Percentiles rank a stretch among this genome's conserved stretches.
These are phyloP conservation scores for Stenoptilia bipunctidactyla DNA, from an alignment of 2,888 invertebrate species.

Conservation along the genomic window DNA sequence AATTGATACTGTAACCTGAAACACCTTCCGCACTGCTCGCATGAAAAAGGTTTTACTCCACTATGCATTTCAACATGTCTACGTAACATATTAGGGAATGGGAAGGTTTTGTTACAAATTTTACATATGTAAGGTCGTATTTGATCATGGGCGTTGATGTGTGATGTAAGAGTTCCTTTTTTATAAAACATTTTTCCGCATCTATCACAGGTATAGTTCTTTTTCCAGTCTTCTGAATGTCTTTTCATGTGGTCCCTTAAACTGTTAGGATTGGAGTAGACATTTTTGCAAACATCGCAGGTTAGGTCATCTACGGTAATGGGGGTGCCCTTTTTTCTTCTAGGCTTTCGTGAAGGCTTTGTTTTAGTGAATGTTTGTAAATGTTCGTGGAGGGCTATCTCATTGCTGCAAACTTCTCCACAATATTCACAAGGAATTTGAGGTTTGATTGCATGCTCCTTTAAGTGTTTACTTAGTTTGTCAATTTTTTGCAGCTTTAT, in stretches of 20 bases:
- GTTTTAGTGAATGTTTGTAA: background rate
- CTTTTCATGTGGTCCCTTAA: conserved; percentile 69
- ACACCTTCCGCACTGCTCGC: conserved; percentile 53
- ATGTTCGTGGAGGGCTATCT: conserved; percentile 1
- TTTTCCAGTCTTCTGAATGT: conserved; percentile 52
- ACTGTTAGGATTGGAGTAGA: conserved; percentile 10
- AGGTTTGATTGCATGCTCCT: conserved; percentile 4
- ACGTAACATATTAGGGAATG: conserved; percentile 53
- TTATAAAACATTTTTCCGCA: conserved; percentile 59
- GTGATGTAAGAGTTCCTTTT: conserved; percentile 54
- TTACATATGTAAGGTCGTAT: conserved; percentile 47
- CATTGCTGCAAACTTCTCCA: conserved; percentile 6
- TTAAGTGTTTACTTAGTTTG: conserved; percentile 3
- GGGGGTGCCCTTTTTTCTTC: background rate
- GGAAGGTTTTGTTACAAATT: conserved; percentile 53
- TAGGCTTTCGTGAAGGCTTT: background rate
- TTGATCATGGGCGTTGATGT: conserved; percentile 55
- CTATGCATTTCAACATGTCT: conserved; percentile 59
- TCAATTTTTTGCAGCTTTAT: background rate
- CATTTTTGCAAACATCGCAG: conserved; percentile 11
- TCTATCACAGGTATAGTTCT: conserved; percentile 53
- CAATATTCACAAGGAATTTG: conserved; percentile 5
- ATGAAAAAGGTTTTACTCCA: conserved; percentile 49
- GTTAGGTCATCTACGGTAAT: conserved; percentile 10
- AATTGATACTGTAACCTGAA: conserved; percentile 78